These are phyloP conservation scores for Sterrhoptilus dennistouni DNA, from an alignment of 2,113 vertebrate species.

Conservation along the genomic window DNA sequence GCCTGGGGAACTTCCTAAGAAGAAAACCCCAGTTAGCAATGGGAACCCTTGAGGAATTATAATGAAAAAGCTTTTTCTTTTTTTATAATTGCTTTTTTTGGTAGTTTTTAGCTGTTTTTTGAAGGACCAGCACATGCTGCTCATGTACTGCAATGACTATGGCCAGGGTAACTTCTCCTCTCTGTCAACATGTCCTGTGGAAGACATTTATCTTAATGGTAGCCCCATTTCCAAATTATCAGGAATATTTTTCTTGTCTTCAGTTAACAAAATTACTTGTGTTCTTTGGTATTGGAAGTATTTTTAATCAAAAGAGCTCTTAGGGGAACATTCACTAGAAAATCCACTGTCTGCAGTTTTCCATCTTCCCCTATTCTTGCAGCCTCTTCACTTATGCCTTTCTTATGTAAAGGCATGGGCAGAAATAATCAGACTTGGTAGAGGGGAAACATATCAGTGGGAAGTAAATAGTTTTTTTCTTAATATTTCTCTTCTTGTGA, in stretches of 20 bases:
- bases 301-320: slow-evolving; percentile 67
- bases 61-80: background rate
- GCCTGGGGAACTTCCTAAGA: background rate
- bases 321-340: slow-evolving; percentile 53
- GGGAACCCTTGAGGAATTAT: background rate
- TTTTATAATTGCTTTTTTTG: background rate
- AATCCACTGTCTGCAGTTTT: background rate
- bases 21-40: background rate
- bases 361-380: background rate
- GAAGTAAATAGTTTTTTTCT: background rate
- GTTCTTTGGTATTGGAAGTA: slow-evolving; percentile 62
- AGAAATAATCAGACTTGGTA: background rate
- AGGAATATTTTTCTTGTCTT: slow-evolving; percentile 56
- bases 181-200: background rate
- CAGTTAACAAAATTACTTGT: slow-evolving; percentile 32
- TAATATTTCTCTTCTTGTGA: background rate
- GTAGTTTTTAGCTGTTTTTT: background rate
- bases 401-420: background rate
- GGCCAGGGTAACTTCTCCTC: background rate
- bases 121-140: background rate
- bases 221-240: background rate
- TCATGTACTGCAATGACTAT: background rate
- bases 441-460: background rate
- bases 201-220: background rate
- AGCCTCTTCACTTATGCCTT: background rate